Evolutionary conservation across 2,888 invertebrate species (phyloP).

Genomic region (Tetragonisca angustula): DNA sequence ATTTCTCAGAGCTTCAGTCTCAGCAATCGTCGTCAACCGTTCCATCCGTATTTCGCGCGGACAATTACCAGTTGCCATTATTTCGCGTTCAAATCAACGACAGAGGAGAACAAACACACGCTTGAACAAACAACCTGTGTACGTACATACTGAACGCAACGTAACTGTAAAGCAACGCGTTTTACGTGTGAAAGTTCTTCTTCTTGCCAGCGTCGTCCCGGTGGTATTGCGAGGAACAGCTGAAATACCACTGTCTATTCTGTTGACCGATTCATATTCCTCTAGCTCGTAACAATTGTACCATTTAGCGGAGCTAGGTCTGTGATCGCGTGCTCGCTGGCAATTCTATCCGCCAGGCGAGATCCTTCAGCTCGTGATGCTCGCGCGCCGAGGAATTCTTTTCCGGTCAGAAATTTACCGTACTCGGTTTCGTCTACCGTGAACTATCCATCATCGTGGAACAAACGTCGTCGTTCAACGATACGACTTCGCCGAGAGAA

Average conservation of each 20-base stretch:
- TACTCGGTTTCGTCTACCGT: constrained; percentile 50
- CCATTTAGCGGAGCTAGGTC: neutral
- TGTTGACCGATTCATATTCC: constrained; percentile 4
- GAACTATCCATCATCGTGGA: constrained; percentile 27
- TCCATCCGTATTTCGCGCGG: neutral
- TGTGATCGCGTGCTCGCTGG: constrained; percentile 19
- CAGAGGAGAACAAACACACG: neutral
- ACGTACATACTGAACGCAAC: neutral
- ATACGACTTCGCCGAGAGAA: neutral
- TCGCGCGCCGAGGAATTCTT: constrained; percentile 13
- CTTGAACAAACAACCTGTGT: neutral
- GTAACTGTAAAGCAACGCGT: constrained; percentile 33
- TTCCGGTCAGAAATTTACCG: constrained; percentile 60
- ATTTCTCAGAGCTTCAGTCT: neutral
- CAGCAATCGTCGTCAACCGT: neutral
- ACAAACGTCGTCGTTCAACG: neutral
- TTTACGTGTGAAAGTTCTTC: constrained; percentile 19
- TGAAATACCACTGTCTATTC: neutral
- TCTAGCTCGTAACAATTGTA: neutral
- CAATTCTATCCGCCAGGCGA: constrained; percentile 7
- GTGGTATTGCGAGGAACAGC: neutral
- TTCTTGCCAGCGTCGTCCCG: neutral
- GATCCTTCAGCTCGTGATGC: constrained; percentile 1
- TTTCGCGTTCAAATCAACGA: constrained; percentile 10
- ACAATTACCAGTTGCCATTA: neutral